Evolutionary conservation across 2,113 vertebrate species (phyloP), one percentile per base, ranked within the genome.

Genomic region (Myrmecobius fasciatus): DNA sequence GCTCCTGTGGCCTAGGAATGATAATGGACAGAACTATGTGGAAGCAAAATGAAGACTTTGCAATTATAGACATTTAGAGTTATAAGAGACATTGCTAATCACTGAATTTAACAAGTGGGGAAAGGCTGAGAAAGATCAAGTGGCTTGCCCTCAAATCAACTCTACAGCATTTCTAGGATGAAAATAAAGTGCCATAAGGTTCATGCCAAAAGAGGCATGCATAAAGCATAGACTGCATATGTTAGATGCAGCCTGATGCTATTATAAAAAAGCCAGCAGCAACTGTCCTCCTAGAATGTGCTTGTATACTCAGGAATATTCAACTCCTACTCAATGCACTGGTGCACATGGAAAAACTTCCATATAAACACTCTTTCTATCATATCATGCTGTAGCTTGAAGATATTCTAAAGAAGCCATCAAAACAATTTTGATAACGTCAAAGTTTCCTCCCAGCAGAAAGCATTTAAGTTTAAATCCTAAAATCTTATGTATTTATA

Each of bases 381-480:
- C n/a, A 48, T 52, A 90, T 46, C 52, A 89, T 14, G 1, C 51
- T 88, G 9, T 1, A 75, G 90, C 92, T 95, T 56, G 24, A 93
- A 54, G 46, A 54, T 2, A 53, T 51, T 54, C 17, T 91, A 96
- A 43, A 3, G 52, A 43, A 96, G 89, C 24, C 95, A 89, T 67
- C 91, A n/a, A 93, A 92, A n/a, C 96, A 89, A 89, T 95, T 95
- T 9, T 49, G 92, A 93, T 97, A 91, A 56, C 94, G 20, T 3
- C 12, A 92, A 90, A 0, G 48, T 89, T 94, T 95, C 75, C 47
- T 96, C 54, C 92, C 48, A 92, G 25, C 51, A 92, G 46, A 90
- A 92, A 94, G 52, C 9, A 95, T 53, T 94, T 60, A 89, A 94
- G 91, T 97, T 43, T 53, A 93, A 92, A 89, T 95, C 0, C 25